Evolutionary conservation across 2,113 vertebrate genomes (phyloP), one percentile per base, ranked within the genome.

Genomic region (Sclerurus mexicanus): DNA sequence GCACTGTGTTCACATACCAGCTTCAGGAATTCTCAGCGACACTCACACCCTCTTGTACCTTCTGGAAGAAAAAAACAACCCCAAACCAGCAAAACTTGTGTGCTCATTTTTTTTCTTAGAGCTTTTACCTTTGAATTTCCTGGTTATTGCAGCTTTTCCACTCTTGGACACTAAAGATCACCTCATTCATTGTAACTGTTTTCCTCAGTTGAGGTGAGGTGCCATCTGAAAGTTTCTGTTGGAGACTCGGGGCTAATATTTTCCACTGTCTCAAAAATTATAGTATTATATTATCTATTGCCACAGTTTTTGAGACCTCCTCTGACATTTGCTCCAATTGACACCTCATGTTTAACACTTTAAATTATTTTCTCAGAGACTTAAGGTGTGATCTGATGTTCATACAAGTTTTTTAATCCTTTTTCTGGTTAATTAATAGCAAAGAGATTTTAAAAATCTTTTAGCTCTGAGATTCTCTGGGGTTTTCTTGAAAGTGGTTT

Each of bases 31-130:
- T 64, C 23, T 25, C 12, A 50, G 14, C 40, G 74, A 6, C 35
- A 22, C 1, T 6, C 27, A n/a, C 11, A 31, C 2, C 4, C 46
- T 4, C n/a, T 16, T 92, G 28, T 21, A 21, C 1, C 2, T 31
- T 77, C 16, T 44, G 7, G 21, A 1, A 0, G 1, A 22, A 14
- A 68, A 68, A 2, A 1, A 10, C 7, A 73, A 19, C 1, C 0
- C 12, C 9, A 87, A 67, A 33, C 18, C 9, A 44, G 30, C 25
- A 67, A 62, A 40, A 49, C 17, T n/a, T 58, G 4, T 10, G 6
- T 37, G 6, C n/a, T 67, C 0, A 1, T 30, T 27, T 64, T 52
- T 73, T 81, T 22, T 21, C 24, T 21, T 69, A 17, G 9, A 33
- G 20, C 8, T 87, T 85, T 90, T 50, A 42, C 14, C 14, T 35